Evolutionary conservation across 2,888 invertebrate species (phyloP).

Genomic region (Orthosia gracilis): DNA sequence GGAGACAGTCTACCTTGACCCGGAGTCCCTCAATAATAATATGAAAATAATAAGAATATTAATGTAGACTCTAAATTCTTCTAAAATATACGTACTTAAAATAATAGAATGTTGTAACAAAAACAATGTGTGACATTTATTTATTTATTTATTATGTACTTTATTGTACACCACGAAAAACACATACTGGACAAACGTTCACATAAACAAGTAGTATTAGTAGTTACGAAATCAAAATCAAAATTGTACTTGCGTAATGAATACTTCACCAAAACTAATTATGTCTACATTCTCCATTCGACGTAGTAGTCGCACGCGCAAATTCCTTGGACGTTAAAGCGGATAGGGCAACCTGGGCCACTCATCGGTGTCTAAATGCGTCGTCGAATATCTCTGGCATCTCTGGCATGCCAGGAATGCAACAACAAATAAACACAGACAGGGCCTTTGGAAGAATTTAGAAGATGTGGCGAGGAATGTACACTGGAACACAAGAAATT

Average conservation of each 20-base stretch:
- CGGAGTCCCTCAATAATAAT: too few species aligned
- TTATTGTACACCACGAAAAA: too few species aligned
- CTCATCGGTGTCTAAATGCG: slow-evolving; percentile 42
- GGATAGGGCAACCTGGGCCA: slow-evolving; percentile 39
- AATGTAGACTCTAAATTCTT: too few species aligned
- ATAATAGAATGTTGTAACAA: too few species aligned
- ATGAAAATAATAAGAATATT: too few species aligned
- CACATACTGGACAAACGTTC: too few species aligned
- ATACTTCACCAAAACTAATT: neutral
- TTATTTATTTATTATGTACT: too few species aligned
- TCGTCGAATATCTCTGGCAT: slow-evolving; percentile 41
- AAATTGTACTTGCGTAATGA: neutral
- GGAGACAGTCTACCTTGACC: too few species aligned
- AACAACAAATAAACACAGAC: slow-evolving; percentile 40
- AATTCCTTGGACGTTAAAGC: slow-evolving; percentile 40
- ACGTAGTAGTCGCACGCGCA: slow-evolving; percentile 20
- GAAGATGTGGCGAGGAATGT: slow-evolving; percentile 44
- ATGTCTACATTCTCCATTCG: slow-evolving; percentile 19
- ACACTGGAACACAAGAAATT: slow-evolving; percentile 15
- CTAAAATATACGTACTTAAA: too few species aligned
- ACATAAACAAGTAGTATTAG: too few species aligned
- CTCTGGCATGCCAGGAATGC: slow-evolving; percentile 44
- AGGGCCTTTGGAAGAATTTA: slow-evolving; percentile 52
- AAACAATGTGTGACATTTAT: neutral
- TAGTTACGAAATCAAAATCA: neutral